A percentile compares a stretch with the other conserved stretches of the same genome.
These are phyloP conservation scores for Promerops cafer DNA, from an alignment of 2,113 vertebrate genomes.

Conservation along the genomic window DNA sequence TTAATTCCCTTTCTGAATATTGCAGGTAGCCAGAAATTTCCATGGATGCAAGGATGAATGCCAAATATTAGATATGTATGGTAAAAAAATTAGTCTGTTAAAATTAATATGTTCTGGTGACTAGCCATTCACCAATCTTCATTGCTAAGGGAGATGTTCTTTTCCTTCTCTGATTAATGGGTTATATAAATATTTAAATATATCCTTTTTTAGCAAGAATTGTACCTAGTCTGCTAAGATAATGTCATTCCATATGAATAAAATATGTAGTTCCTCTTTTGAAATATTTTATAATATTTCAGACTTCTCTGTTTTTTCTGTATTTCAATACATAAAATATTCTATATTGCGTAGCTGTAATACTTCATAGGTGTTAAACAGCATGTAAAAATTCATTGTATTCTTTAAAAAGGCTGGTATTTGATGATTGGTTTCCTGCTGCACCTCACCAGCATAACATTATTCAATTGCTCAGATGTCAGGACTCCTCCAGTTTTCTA, in stretches of 20 bases:
- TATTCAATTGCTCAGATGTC: not conserved
- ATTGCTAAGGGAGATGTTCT: not conserved
- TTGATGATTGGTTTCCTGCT: not conserved
- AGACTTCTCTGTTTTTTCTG: not conserved
- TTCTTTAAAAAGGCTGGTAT: not conserved
- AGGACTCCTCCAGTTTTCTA: not conserved
- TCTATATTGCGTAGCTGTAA: not conserved
- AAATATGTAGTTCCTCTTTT: not conserved
- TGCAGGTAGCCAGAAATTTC: not conserved
- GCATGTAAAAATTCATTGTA: not conserved
- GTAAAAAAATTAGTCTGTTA: not conserved
- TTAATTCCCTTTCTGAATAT: not conserved
- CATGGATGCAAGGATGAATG: not conserved
- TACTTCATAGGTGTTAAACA: not conserved
- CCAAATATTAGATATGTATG: not conserved
- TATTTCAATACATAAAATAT: not conserved
- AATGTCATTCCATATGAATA: not conserved
- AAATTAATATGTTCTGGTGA: not conserved
- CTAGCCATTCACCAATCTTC: not conserved
- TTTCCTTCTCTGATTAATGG: not conserved
- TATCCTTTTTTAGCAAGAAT: not conserved
- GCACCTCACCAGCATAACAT: not conserved
- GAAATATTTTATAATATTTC: not conserved
- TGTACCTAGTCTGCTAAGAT: not conserved
- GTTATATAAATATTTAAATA: conserved; percentile 12